Evolutionary conservation across 2,888 invertebrate genomes (phyloP).

Genomic region (Opisthograptis luteolata): DNA sequence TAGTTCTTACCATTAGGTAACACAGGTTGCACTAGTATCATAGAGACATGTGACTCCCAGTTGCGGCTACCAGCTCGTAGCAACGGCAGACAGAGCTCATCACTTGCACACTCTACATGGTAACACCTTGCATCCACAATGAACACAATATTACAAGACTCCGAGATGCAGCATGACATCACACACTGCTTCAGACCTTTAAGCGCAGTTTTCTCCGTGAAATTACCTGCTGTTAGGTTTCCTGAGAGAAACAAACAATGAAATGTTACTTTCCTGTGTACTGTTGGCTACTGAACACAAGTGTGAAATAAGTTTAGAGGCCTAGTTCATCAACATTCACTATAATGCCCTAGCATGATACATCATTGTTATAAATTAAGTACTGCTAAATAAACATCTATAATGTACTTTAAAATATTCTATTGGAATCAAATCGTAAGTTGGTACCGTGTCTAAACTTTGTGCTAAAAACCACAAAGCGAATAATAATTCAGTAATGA

Average conservation of each 20-base stretch:
- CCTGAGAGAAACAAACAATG: constrained; percentile 49
- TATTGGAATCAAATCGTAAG: no score
- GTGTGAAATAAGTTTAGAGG: no score
- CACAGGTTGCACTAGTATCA: constrained; percentile 91
- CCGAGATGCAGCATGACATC: constrained; percentile 86
- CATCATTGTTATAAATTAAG: no score
- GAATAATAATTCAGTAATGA: not conserved
- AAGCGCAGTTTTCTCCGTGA: constrained; percentile 80
- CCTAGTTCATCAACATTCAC: no score
- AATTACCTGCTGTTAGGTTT: constrained; percentile 85
- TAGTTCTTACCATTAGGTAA: constrained; percentile 73
- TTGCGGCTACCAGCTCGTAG: constrained; percentile 78
- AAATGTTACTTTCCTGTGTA: no score
- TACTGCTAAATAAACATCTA: no score
- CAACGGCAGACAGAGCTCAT: constrained; percentile 89
- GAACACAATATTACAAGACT: constrained; percentile 91
- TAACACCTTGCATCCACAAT: constrained; percentile 90
- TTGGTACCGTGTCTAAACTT: no score
- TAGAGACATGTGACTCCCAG: constrained; percentile 86
- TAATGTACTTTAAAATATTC: no score
- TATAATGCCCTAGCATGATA: no score
- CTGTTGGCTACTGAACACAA: no score
- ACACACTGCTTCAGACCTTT: constrained; percentile 86
- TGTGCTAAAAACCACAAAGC: not conserved
- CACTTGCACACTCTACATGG: constrained; percentile 89